A percentile compares a stretch with the other conserved stretches of the same genome.
Evolutionary conservation across 2,888 invertebrate species (phyloP).

Genomic region (Heliconius ismenius): DNA sequence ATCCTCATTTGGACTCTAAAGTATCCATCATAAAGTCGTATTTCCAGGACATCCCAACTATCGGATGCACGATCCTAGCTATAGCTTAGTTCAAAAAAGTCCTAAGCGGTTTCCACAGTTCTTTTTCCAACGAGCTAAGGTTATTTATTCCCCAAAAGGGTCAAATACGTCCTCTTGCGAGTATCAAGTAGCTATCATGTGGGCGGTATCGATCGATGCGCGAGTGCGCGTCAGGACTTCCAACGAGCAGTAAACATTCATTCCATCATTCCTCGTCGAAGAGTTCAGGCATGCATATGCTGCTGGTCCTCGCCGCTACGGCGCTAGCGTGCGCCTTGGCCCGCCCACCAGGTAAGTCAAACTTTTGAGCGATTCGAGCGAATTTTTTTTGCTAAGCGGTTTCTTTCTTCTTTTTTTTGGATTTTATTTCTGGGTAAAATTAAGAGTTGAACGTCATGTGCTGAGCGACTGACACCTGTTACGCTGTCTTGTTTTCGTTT

Average conservation of each 20-base stretch:
- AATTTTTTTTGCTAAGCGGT: conserved; percentile 31
- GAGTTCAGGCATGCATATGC: conserved; percentile 59
- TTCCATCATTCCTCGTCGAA: conserved; percentile 50
- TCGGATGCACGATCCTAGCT: conserved; percentile 40
- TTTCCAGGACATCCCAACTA: conserved; percentile 18
- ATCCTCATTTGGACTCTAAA: not conserved
- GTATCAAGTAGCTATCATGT: conserved; percentile 59
- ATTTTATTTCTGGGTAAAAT: conserved; percentile 7
- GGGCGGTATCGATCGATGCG: conserved; percentile 79
- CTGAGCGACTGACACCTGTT: conserved; percentile 39
- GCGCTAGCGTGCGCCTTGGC: conserved; percentile 60
- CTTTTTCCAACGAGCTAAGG: conserved; percentile 28
- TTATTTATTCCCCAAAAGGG: conserved; percentile 3
- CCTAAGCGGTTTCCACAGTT: conserved; percentile 18
- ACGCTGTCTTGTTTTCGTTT: conserved; percentile 31
- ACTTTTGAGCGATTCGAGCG: conserved; percentile 28
- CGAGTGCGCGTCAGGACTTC: conserved; percentile 59
- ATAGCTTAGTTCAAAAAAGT: conserved; percentile 11
- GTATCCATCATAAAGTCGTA: not conserved
- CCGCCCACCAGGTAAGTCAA: conserved; percentile 61
- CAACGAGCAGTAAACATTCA: conserved; percentile 59
- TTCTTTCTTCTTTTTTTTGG: conserved; percentile 19
- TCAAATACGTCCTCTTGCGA: conserved; percentile 33
- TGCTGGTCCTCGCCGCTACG: conserved; percentile 52
- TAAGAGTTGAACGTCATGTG: not conserved